Evolutionary conservation across 1,140 invertebrate species (phyloP).

Genomic region (Drosophila biarmipes): DNA sequence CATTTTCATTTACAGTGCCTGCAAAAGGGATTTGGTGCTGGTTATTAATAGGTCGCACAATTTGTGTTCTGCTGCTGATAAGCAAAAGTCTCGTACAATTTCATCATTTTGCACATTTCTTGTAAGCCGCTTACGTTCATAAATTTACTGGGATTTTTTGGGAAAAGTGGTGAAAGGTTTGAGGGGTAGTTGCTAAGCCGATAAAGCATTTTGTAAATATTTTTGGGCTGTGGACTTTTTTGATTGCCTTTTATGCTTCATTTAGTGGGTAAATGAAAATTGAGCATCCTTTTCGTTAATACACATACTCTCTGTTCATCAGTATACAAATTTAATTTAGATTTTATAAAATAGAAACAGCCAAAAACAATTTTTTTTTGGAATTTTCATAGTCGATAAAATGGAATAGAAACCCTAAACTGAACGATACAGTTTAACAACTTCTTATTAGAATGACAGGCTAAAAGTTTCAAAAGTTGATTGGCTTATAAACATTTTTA

Average conservation of each 20-base stretch:
- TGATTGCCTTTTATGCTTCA: conserved; percentile 51
- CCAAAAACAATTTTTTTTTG: not conserved
- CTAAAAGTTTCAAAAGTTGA: too few relatives aligned
- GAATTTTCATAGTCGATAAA: not conserved
- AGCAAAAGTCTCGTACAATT: conserved; percentile 51
- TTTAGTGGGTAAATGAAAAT: conserved; percentile 23
- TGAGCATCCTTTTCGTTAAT: conserved; percentile 2
- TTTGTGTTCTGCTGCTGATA: conserved; percentile 71
- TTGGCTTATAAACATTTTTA: too few relatives aligned
- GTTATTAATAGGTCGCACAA: conserved; percentile 59
- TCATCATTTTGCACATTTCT: conserved; percentile 72
- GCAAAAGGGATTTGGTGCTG: conserved; percentile 54
- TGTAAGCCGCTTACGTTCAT: conserved; percentile 76
- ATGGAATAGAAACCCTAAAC: too few relatives aligned
- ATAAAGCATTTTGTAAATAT: conserved; percentile 43
- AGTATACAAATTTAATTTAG: not conserved
- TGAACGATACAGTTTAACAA: too few relatives aligned
- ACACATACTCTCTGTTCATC: conserved; percentile 5
- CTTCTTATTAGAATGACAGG: too few relatives aligned
- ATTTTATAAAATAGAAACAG: not conserved
- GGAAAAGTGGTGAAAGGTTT: not conserved
- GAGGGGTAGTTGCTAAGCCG: conserved; percentile 5
- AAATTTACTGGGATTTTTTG: conserved; percentile 53
- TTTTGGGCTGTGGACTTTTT: conserved; percentile 36
- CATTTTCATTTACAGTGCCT: conserved; percentile 64